These are phyloP conservation scores for Melanotaenia maccullochi DNA, from an alignment of 2,797 vertebrate species.

Conservation along the genomic window DNA sequence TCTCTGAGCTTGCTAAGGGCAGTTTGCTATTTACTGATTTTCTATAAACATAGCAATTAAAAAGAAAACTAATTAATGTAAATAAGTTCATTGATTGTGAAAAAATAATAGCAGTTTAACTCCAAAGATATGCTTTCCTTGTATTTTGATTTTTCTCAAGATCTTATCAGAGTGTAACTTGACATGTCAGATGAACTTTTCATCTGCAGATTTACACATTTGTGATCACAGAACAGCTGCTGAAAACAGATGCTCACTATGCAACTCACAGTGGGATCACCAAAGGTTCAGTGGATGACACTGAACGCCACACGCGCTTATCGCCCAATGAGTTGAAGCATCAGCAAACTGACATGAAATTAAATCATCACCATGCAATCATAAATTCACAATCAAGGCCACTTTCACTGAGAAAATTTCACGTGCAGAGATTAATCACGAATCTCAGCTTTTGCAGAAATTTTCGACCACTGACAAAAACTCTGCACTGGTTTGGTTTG, in stretches of 20 bases:
- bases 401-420: slow-evolving; percentile 35
- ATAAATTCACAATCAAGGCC: slow-evolving; percentile 35
- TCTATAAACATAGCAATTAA: neutral
- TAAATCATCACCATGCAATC: slow-evolving; percentile 30
- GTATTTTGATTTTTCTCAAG: neutral
- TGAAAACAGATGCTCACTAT: slow-evolving; percentile 60
- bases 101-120: neutral
- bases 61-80: neutral
- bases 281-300: slow-evolving; percentile 62
- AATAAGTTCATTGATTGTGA: neutral
- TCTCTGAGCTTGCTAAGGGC: neutral
- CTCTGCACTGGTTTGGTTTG: neutral
- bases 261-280: slow-evolving; percentile 60
- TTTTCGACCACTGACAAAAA: slow-evolving; percentile 17
- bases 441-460: slow-evolving; percentile 16
- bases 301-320: slow-evolving; percentile 32
- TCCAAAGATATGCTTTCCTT: slow-evolving; percentile 3
- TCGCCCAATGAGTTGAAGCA: slow-evolving; percentile 31
- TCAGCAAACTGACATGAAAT: slow-evolving; percentile 47
- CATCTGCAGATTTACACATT: slow-evolving; percentile 58
- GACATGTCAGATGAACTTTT: slow-evolving; percentile 61
- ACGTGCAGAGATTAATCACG: slow-evolving; percentile 1
- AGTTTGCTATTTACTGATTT: neutral
- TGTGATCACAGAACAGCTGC: slow-evolving; percentile 64
- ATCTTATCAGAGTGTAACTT: neutral